Conservation (phyloP, 2,797 vertebrate genomes). For the Catharus ustulatus region DNA sequence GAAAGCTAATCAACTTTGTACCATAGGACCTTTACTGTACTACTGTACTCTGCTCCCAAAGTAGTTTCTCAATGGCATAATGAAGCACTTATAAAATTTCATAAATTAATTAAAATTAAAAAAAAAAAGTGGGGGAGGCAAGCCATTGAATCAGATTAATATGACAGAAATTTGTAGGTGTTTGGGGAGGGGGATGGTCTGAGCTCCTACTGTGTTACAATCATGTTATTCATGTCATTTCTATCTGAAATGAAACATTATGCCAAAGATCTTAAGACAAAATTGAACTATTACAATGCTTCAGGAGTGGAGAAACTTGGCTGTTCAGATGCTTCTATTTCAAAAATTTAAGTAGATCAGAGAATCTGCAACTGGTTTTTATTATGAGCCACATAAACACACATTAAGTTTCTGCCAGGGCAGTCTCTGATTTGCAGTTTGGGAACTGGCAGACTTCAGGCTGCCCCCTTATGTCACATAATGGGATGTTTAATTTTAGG, state of each 20-base stretch:
- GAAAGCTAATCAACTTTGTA: not conserved
- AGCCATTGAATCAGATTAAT: not conserved
- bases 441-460: not conserved
- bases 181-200: not conserved
- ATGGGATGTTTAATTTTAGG: not conserved
- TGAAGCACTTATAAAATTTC: not conserved
- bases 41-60: not conserved
- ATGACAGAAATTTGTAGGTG: not conserved
- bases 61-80: not conserved
- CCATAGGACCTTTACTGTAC: not conserved
- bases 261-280: not conserved
- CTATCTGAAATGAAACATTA: not conserved
- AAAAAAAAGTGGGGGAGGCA: rapidly evolving
- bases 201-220: not conserved
- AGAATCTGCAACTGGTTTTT: not conserved
- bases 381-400: not conserved
- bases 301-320: not conserved
- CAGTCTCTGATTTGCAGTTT: not conserved
- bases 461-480: rapidly evolving
- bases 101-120: not conserved
- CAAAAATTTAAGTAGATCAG: not conserved
- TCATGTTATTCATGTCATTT: not conserved
- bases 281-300: not conserved
- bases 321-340: not conserved
- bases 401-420: not conserved